Conservation (phyloP, 2,797 vertebrate genomes). For the Pseudochirops cupreus region DNA sequence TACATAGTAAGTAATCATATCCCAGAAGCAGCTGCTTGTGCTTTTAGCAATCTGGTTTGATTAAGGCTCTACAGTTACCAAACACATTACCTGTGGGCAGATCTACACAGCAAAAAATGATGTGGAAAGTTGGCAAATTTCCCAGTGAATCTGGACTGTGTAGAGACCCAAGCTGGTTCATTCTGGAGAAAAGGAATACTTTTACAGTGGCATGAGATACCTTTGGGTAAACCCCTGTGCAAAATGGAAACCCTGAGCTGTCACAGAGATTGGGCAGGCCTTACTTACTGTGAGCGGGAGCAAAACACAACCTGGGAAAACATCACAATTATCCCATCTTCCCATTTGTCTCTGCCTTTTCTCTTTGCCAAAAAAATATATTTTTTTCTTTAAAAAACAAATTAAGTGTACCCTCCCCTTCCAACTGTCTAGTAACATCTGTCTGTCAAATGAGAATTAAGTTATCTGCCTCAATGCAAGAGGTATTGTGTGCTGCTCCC, state of each 20-base stretch:
- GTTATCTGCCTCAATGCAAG: constrained; percentile 28
- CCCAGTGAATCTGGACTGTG: constrained; percentile 12
- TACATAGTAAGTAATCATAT: constrained; percentile 28
- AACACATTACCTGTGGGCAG: constrained; percentile 9
- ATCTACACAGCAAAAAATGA: constrained; percentile 39
- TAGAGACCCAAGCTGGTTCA: constrained; percentile 29
- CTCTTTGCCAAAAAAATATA: constrained; percentile 60
- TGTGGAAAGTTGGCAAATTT: not conserved
- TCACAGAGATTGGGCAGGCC: constrained; percentile 48
- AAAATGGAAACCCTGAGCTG: constrained; percentile 66
- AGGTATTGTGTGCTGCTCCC: constrained; percentile 33
- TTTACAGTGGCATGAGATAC: constrained; percentile 38
- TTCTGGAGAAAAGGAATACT: constrained; percentile 33
- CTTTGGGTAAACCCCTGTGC: constrained; percentile 36
- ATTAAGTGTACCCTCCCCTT: constrained; percentile 44
- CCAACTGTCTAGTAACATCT: constrained; percentile 26
- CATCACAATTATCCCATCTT: not conserved
- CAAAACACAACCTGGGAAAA: constrained; percentile 24
- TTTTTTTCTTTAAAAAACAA: constrained; percentile 51
- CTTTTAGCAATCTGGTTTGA: constrained; percentile 49
- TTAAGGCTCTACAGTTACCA: constrained; percentile 70
- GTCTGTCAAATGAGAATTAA: constrained; percentile 62
- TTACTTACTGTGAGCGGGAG: not conserved
- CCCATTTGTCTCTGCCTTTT: constrained; percentile 43
- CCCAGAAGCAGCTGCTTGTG: constrained; percentile 40